These are phyloP conservation scores for Ctena decussata DNA, from an alignment of 2,888 invertebrate species.

Conservation along the genomic window DNA sequence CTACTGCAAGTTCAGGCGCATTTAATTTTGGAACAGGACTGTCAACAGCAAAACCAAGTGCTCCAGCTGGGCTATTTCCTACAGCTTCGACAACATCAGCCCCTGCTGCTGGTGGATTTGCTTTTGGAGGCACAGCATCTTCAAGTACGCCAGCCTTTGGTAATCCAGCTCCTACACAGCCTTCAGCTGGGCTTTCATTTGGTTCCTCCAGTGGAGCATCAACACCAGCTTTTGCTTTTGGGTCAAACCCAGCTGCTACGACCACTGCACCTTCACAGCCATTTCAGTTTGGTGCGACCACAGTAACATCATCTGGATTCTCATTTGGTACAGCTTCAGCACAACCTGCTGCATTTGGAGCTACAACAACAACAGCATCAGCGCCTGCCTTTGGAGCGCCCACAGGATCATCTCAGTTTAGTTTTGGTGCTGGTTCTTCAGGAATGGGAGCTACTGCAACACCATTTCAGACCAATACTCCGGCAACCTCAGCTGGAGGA, in stretches of 20 bases:
- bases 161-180: not conserved
- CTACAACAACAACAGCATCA: slow-evolving; percentile 6
- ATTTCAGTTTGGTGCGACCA: slow-evolving; percentile 11
- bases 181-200: not conserved
- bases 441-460: not conserved
- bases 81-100: slow-evolving; percentile 10
- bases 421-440: slow-evolving; percentile 45
- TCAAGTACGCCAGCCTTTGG: not conserved
- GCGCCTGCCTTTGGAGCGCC: slow-evolving; percentile 57
- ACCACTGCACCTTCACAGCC: slow-evolving; percentile 14
- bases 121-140: slow-evolving; percentile 23
- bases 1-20: slow-evolving; percentile 16
- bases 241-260: not conserved
- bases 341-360: slow-evolving; percentile 20
- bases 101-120: slow-evolving; percentile 29
- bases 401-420: slow-evolving; percentile 20
- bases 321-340: slow-evolving; percentile 21
- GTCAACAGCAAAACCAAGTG: slow-evolving; percentile 20
- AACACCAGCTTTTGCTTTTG: slow-evolving; percentile 38
- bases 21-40: slow-evolving; percentile 28
- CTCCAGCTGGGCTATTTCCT: slow-evolving; percentile 21
- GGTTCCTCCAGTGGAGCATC: not conserved
- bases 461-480: not conserved
- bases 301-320: slow-evolving; percentile 4
- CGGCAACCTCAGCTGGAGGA: slow-evolving; percentile 3